Evolutionary conservation across 2,113 vertebrate genomes (phyloP).

Genomic region (Lipotes vexillifer): DNA sequence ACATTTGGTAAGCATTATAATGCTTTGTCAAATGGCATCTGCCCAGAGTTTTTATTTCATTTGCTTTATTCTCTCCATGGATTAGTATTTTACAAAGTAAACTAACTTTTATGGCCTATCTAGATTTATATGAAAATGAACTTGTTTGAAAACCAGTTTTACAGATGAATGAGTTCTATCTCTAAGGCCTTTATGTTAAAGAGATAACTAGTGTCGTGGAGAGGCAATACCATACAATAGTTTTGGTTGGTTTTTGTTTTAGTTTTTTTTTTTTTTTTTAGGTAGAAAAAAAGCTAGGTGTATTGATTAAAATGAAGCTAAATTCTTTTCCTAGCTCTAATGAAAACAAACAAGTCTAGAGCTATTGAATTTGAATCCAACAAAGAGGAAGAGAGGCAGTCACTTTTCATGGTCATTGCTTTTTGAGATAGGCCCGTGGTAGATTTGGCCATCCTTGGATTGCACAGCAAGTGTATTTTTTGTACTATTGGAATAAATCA

Average conservation of each 20-base stretch:
- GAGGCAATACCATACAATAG: background rate
- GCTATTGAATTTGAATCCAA: conserved; percentile 6
- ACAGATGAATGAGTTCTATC: background rate
- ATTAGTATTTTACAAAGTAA: background rate
- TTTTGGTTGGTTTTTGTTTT: background rate
- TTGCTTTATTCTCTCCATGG: background rate
- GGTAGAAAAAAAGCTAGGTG: background rate
- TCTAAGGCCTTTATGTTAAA: background rate
- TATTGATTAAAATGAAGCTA: background rate
- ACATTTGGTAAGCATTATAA: background rate
- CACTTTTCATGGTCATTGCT: background rate
- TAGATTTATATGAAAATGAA: conserved; percentile 5
- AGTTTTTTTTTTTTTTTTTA: background rate
- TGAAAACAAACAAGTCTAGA: background rate
- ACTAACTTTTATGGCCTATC: background rate
- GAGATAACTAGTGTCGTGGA: background rate
- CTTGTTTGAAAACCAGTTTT: background rate
- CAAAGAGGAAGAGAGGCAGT: background rate
- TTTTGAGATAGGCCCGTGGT: background rate
- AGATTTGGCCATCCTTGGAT: background rate
- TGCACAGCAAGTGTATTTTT: background rate
- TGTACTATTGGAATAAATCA: background rate
- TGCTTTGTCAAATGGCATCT: background rate
- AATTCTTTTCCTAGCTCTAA: background rate
- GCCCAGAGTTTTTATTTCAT: background rate